Evolutionary conservation across 2,113 vertebrate genomes (phyloP).

Genomic region (Pseudonaja textilis): DNA sequence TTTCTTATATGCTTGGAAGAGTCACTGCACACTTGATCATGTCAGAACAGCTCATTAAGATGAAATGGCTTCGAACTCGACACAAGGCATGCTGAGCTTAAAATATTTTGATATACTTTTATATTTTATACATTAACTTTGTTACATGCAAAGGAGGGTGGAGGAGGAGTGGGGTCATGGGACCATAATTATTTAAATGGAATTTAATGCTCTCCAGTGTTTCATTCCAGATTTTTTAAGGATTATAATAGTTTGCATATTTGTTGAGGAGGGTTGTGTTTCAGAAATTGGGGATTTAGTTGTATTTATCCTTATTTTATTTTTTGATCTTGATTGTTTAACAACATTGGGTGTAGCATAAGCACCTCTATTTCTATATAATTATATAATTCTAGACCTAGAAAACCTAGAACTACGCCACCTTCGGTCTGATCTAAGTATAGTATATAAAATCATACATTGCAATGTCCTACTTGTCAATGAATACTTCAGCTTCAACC

Average conservation of each 20-base stretch:
- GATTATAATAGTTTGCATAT: background rate
- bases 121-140: background rate
- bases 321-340: background rate
- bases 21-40: background rate
- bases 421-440: too few species aligned
- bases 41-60: background rate
- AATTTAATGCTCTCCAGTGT: background rate
- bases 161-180: background rate
- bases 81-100: background rate
- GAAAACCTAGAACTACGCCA: too few species aligned
- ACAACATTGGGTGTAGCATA: background rate
- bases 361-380: background rate
- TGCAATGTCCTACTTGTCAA: too few species aligned
- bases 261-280: background rate
- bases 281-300: background rate
- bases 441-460: too few species aligned
- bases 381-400: too few species aligned
- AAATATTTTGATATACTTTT: background rate
- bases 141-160: background rate
- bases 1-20: background rate
- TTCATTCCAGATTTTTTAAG: background rate
- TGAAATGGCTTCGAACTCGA: background rate
- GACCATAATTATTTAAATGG: background rate
- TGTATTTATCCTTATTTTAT: background rate
- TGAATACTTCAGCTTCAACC: too few species aligned